These are phyloP conservation scores for Natator depressus DNA, from an alignment of 2,113 vertebrate species.

Conservation along the genomic window DNA sequence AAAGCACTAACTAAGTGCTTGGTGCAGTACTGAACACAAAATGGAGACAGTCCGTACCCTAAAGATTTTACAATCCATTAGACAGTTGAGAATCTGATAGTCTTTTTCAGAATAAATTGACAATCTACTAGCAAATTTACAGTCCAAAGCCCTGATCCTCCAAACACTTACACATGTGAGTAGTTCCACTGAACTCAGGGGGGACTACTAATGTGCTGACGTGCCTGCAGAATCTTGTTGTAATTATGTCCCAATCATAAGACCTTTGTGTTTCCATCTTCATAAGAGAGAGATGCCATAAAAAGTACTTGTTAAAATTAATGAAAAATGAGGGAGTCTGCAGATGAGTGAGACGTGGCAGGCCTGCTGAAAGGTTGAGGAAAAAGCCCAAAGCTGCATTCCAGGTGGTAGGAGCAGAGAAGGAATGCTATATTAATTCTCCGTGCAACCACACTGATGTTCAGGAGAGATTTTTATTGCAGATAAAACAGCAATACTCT, in stretches of 20 bases:
- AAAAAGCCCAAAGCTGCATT: neutral
- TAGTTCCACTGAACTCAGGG: neutral
- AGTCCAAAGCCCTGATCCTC: neutral
- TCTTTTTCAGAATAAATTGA: neutral
- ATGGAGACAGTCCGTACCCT: neutral
- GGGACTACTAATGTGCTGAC: neutral
- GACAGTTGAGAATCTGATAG: neutral
- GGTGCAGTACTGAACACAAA: neutral
- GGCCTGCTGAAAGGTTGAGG: neutral
- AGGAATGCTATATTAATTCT: neutral
- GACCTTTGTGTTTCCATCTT: neutral
- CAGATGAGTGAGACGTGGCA: neutral
- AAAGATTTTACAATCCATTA: neutral
- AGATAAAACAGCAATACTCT: neutral
- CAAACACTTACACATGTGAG: neutral
- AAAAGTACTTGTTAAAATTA: neutral
- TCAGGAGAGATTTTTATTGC: neutral
- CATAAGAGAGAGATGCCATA: neutral
- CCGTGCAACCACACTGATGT: neutral
- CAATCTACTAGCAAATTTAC: neutral
- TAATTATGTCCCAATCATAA: neutral
- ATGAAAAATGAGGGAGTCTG: neutral
- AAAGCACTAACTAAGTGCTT: neutral
- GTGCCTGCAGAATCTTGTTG: neutral
- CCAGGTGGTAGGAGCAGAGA: neutral